Base-by-base conservation (phyloP, 2,888 invertebrate genomes). In the Sicus ferrugineus region DNA sequence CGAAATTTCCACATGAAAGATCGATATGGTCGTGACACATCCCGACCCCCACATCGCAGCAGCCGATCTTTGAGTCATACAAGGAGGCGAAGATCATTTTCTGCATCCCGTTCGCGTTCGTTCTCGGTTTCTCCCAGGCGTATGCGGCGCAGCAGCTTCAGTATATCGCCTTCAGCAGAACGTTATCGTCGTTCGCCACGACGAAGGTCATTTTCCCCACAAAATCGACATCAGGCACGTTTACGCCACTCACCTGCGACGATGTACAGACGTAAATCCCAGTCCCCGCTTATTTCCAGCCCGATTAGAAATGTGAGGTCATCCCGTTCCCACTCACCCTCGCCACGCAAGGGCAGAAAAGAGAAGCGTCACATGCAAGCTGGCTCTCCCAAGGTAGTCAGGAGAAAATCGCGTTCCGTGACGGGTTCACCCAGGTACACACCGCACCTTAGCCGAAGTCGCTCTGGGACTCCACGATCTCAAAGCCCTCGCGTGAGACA, bases 21-120 rank as follows among this genome's bases (percentile, higher is more conserved):
- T 84, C 89, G 91, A 64, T 94, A 93, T 84, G 94, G 94, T 0
- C 87, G 94, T 14, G 94, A 94, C 83, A 88, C 91, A 67, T 87
- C 88, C 0, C 80, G 86, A 5, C 79, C 79, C 21, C 87, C 86
- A 50, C 28, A 54, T 23, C 82, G 85, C 34, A 83, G 73, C 85
- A 2, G 65, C 61, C 75, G 76, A 7, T 75, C 73, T 1, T 11
- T 70, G 19, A 67, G 70, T 14, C 72, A 34, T 73, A 76, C 34
- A 63, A 72, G 78, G 38, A 78, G 80, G 46, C 77, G 80, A 5
- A 76, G 81, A 52, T 82, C 84, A 0, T 77, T 81, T 6, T 82
- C 85, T n/a, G 78, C 80, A 1, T 67, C 67, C 19, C 30, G 46
- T 16, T 67, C 67, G 21, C 67, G 67, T 19, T 70, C 72, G 28